Evolutionary conservation across 2,113 vertebrate genomes (phyloP), one percentile per base, ranked within the genome.

Genomic region (Empidonax alnorum): DNA sequence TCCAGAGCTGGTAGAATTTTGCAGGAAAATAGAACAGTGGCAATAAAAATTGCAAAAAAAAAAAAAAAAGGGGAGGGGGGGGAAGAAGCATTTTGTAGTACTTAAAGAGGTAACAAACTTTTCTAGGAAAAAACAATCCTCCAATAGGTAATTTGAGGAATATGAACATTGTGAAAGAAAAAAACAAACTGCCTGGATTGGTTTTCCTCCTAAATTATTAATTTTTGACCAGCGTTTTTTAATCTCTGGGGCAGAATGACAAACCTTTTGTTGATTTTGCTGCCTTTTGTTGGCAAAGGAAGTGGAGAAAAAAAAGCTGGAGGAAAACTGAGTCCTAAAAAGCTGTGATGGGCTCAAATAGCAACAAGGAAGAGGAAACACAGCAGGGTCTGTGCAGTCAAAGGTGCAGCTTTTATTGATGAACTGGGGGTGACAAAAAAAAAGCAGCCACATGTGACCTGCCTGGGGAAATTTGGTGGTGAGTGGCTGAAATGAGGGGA

Each of bases 321-420:
- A 10, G 37, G 47, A 47, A 87, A 87, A 80, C 30, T 47, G 84
- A 84, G 58, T 27, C 53, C 31, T 2, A 0, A 37, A 55, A 16
- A 42, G 14, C 24, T 2, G 0, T 21, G 28, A 30, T 5, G 22
- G 33, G 2, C 27, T 93, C 52, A 39, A 65, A 10, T 24, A 46
- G 22, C 28, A 33, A 8, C 21, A 27, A 66, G 27, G 20, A 31
- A 31, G 23, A 68, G 53, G 58, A 77, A 30, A 3, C 61, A 37
- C 0, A 0, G 17, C 12, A 10, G n/a, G 59, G n/a, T 44, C 14
- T 72, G 58, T 35, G 75, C 63, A 52, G 30, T 2, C 7, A 7
- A 37, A 72, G 30, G 23, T 2, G 1, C 59, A 31, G 47, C 2
- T 67, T 44, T 73, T 20, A 31, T 44, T 63, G 37, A 35, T 49